These are phyloP conservation scores for Mirza zaza DNA, from an alignment of 2,113 vertebrate genomes.

Conservation along the genomic window DNA sequence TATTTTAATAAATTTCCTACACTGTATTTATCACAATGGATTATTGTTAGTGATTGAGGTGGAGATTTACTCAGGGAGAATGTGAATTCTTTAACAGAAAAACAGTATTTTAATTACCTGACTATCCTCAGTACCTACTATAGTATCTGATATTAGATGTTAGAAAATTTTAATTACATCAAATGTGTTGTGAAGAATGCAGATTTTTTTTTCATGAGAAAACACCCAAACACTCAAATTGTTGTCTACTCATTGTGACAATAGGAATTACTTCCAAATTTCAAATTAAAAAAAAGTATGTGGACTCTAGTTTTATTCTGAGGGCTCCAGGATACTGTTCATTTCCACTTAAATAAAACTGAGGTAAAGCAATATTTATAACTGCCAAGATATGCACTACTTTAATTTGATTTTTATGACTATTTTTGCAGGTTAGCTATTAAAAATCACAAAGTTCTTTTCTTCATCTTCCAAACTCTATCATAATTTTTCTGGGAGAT, in stretches of 20 bases:
- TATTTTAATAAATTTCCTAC: neutral
- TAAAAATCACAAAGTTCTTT: neutral
- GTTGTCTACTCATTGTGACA: neutral
- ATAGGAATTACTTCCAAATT: neutral
- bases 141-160: neutral
- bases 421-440: neutral
- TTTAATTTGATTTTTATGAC: neutral
- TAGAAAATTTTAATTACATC: neutral
- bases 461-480: neutral
- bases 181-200: neutral
- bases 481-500: neutral
- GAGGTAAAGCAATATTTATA: neutral
- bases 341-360: neutral
- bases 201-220: neutral
- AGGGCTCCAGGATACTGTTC: neutral
- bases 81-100: neutral
- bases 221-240: neutral
- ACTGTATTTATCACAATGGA: neutral
- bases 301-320: neutral
- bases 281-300: neutral
- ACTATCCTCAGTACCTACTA: neutral
- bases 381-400: neutral
- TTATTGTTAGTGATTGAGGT: neutral
- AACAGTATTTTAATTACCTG: neutral
- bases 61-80: neutral